A percentile compares a stretch with the other conserved stretches of the same genome.
Conservation (phyloP, 2,888 invertebrate species). For the Augiades crinisus region DNA sequence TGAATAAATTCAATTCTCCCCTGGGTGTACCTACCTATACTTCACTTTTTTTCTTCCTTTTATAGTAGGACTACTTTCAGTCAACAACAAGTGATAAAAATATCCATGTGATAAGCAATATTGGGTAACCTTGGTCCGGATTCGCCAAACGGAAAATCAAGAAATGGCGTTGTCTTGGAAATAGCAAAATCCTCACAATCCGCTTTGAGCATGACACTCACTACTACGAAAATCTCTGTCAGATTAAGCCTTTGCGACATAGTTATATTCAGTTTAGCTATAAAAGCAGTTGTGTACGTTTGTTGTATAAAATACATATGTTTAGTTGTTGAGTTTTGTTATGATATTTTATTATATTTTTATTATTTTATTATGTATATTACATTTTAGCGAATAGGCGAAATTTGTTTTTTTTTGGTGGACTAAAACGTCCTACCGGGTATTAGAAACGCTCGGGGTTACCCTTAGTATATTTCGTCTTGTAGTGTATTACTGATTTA, state of each 20-base stretch:
- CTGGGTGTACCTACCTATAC: no score
- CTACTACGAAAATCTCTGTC: slow-evolving; percentile 29
- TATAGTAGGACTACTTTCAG: neutral
- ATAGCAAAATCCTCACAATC: slow-evolving; percentile 55
- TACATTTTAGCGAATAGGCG: no score
- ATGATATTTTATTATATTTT: neutral
- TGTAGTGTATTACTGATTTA: no score
- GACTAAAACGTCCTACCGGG: no score
- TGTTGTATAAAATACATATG: neutral
- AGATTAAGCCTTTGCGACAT: slow-evolving; percentile 22
- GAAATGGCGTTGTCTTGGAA: slow-evolving; percentile 49
- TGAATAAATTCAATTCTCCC: no score
- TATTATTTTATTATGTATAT: no score
- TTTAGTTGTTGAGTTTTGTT: no score
- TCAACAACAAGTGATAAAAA: neutral
- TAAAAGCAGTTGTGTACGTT: neutral
- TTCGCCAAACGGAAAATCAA: slow-evolving; percentile 46
- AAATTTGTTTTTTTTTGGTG: no score
- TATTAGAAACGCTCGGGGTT: no score
- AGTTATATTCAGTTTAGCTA: neutral
- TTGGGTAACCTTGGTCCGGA: slow-evolving; percentile 42
- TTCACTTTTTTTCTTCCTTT: no score
- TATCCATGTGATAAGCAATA: slow-evolving; percentile 4
- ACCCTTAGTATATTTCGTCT: no score
- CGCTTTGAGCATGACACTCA: slow-evolving; percentile 30